Base-by-base conservation (phyloP, 2,797 vertebrate species). In the Dermochelys coriacea region DNA sequence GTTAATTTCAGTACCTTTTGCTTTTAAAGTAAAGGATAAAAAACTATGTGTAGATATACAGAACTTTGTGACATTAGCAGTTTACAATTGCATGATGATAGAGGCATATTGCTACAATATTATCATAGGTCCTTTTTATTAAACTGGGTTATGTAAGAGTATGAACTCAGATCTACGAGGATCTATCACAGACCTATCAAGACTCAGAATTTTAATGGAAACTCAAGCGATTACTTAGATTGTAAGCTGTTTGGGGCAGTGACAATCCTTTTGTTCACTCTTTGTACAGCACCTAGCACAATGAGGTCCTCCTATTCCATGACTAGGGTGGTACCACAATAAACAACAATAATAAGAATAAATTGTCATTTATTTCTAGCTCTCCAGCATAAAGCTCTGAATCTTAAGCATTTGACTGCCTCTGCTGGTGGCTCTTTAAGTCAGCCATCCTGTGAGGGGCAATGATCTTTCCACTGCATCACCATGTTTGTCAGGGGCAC, bases 41-140 rank as follows among this genome's bases (percentile, higher is more conserved):
- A 89, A 64, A 45, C 23, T 25, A 41, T 74, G 45, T 45, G 41
- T 45, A 25, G 41, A 27, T 85, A 45, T 37, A 0, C 51, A 27
- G 2, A 31, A 52, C 25, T 77, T 23, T 49, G 34, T 50, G 0
- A 0, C 83, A 16, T 81, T 5, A 52, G 80, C 1, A 25, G 27
- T 27, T 81, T 31, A 1, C 41, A 79, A 41, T n/a, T 41, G 51
- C 29, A 8, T 9, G 51, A 25, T 47, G 27, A 80, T 11, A 78
- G 31, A 45, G 29, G 19, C 12, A 31, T 41, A 34, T 41, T 41
- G 29, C 1, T 49, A 15, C 21, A 41, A 74, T 74, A 8, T 8
- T n/a, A 1, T 37, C 0, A 0, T 52, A 84, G 47, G 8, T 86
- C 61, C 55, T 83, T 2, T 6, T 1, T 1, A 8, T 47, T 21